Evolutionary conservation across 1,140 invertebrate genomes (phyloP).

Genomic region (Palaemon carinicauda): DNA sequence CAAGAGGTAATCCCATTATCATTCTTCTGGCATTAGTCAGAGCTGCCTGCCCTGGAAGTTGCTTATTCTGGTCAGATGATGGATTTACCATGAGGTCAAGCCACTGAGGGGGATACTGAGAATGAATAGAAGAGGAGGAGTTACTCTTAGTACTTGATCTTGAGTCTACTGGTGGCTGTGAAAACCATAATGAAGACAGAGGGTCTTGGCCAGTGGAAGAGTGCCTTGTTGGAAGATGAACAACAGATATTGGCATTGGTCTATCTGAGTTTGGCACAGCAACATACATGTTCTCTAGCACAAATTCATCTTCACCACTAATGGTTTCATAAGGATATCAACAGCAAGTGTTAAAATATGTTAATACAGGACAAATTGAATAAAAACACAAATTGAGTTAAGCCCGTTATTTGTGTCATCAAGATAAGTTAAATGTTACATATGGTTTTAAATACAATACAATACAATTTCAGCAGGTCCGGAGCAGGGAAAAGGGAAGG

Average conservation of each 20-base stretch:
- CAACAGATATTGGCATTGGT: conserved; percentile 48
- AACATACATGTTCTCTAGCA: conserved; percentile 46
- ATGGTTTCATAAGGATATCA: background rate
- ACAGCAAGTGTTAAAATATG: background rate
- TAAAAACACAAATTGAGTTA: too few species aligned
- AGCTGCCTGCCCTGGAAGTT: background rate
- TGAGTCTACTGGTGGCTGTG: background rate
- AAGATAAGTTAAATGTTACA: too few species aligned
- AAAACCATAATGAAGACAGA: background rate
- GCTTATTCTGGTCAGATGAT: background rate
- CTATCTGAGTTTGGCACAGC: background rate
- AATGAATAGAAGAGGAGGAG: background rate
- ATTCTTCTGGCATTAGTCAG: conserved; percentile 3
- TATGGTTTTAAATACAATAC: background rate
- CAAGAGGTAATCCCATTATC: conserved; percentile 30
- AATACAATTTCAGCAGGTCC: conserved; percentile 21
- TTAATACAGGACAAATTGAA: background rate
- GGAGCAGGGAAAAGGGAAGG: conserved; percentile 7
- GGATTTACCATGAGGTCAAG: conserved; percentile 46
- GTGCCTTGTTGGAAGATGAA: conserved; percentile 24
- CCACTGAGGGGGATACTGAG: conserved; percentile 30
- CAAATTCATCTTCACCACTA: conserved; percentile 27
- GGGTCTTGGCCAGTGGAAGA: conserved; percentile 3
- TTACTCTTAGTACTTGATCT: background rate
- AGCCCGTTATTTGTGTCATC: too few species aligned